Conservation (phyloP, 1,140 invertebrate genomes). For the Brachionus paranguensis region DNA sequence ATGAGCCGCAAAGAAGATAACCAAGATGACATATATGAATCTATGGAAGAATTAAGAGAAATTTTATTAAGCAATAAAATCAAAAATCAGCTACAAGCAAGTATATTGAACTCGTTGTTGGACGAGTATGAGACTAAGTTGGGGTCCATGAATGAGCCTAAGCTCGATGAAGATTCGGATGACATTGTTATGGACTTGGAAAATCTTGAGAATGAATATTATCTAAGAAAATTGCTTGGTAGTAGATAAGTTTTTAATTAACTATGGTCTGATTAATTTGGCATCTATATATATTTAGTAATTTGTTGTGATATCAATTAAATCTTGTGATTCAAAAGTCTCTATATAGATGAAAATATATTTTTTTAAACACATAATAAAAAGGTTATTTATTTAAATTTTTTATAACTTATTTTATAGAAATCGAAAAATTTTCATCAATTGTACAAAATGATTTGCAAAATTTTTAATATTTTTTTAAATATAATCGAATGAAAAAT, state of each 20-base stretch:
- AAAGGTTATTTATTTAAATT: neutral
- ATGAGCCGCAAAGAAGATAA: neutral
- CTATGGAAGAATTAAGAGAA: neutral
- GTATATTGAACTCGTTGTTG: neutral
- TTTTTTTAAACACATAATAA: neutral
- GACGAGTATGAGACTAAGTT: slow-evolving; percentile 5
- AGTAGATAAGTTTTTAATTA: neutral
- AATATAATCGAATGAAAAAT: too few species aligned
- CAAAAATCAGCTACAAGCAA: neutral
- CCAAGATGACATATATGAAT: neutral
- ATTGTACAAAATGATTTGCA: neutral
- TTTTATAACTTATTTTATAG: neutral
- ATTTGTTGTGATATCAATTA: neutral
- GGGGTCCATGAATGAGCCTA: neutral
- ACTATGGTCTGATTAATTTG: neutral
- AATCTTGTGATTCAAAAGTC: neutral
- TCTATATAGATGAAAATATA: neutral
- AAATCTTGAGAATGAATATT: slow-evolving; percentile 17
- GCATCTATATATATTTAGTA: neutral
- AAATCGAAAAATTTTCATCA: neutral
- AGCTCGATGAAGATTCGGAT: neutral
- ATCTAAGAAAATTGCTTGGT: slow-evolving; percentile 13
- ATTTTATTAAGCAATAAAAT: slow-evolving; percentile 33
- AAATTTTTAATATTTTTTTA: neutral
- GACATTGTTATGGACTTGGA: neutral